Conservation (phyloP, 2,888 invertebrate species). For the Tipula confusa region DNA sequence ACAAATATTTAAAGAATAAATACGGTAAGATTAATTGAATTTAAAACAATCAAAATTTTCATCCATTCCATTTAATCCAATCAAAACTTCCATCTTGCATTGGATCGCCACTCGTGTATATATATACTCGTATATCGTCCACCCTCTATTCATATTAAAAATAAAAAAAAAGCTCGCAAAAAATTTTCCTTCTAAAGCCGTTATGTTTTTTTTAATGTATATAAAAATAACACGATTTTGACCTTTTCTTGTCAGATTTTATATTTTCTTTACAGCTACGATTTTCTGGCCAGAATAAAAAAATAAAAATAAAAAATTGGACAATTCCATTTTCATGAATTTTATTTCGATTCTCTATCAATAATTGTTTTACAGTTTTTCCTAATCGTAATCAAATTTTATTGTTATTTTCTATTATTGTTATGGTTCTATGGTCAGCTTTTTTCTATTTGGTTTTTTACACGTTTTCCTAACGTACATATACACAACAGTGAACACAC, state of each 20-base stretch:
- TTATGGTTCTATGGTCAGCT: background rate
- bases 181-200: background rate
- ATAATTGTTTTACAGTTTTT: slow-evolving; percentile 25
- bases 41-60: slow-evolving; percentile 25
- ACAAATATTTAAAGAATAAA: background rate
- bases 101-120: background rate
- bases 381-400: slow-evolving; percentile 12
- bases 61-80: slow-evolving; percentile 3
- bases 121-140: background rate
- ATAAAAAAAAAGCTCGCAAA: background rate
- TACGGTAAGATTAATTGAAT: slow-evolving; percentile 14
- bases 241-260: background rate
- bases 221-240: slow-evolving; percentile 21
- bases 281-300: background rate
- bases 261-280: background rate
- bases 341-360: slow-evolving; percentile 3
- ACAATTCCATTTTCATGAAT: slow-evolving; percentile 3
- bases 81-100: background rate
- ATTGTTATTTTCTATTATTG: slow-evolving; percentile 5
- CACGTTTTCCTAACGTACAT: background rate
- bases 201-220: background rate
- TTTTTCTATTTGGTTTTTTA: background rate
- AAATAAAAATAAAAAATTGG: background rate
- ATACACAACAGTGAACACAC: background rate
- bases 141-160: too few species aligned